Base-by-base conservation (phyloP, 2,888 invertebrate genomes). In the Julus scanicus region DNA sequence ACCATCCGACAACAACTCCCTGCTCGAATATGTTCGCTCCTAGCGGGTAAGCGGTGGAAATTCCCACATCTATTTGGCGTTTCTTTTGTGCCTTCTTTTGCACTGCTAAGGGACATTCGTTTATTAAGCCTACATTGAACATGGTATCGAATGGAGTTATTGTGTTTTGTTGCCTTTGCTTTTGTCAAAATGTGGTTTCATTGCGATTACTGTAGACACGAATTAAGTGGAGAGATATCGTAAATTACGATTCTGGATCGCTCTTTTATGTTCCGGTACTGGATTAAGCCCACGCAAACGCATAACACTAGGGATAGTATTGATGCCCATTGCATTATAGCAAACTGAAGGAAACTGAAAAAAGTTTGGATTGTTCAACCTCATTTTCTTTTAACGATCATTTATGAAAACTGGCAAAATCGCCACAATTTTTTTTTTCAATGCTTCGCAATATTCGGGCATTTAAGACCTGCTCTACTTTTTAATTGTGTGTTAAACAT, bases 61-160 rank as follows among this genome's bases (percentile, higher is more conserved):
- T 20, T 2, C 6, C 20, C 29, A 20, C 29, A 9, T 9, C 9
- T 29, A n/a, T 29, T 6, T 71, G 71, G 71, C 71, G 71, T 29
- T 71, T 71, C 71, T 71, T 71, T 71, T 71, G 71, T 71, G 71
- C 71, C 29, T 29, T 71, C 71, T 71, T 44, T 71, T 17, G 63
- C 63, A n/a, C 63, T 63, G n/a, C 8, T 63, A n/a, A 17, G n/a
- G 29, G 71, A 8, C 29, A 71, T 9, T 20, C 71, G 20, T 71
- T 29, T 20, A 29, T 71, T 71, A 71, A 20, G 71, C 71, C 71
- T 71, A 71, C 57, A 63, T 63, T n/a, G 71, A 71, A 71, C 71
- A 71, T 71, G 71, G 29, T 29, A 29, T 17, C n/a, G 9, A 71
- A 71, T 71, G 71, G 29, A 29, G 71, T 4, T 20, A 9, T 71